phyloP scores from a whole-genome alignment of 2,797 vertebrate genomes.

The Microctenopoma stevenorrisi region DNA sequence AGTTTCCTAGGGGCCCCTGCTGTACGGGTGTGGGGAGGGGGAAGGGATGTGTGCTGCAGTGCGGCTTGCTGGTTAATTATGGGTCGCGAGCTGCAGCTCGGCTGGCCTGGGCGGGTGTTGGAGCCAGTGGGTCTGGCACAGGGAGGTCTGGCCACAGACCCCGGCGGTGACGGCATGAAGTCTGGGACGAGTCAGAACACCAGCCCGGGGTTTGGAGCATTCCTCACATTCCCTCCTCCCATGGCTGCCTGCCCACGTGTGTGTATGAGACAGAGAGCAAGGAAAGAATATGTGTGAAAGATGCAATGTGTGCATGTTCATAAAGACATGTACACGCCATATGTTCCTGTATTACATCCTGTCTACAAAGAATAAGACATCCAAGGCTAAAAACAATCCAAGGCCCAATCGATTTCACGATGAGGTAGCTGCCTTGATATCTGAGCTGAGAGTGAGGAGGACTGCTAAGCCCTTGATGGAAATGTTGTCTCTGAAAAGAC shows the following conservation, averaged over 20 bases:
- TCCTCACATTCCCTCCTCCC: slow-evolving; percentile 84
- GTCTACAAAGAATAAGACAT: slow-evolving; percentile 23
- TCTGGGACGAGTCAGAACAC: slow-evolving; percentile 91
- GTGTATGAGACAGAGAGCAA: slow-evolving; percentile 44
- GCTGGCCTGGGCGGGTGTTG: slow-evolving; percentile 88
- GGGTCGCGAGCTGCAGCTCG: slow-evolving; percentile 85
- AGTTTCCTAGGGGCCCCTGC: slow-evolving; percentile 68
- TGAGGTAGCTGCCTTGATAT: slow-evolving; percentile 14
- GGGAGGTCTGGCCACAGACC: slow-evolving; percentile 91
- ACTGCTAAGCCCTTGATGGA: slow-evolving; percentile 20
- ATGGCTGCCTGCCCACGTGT: slow-evolving; percentile 68
- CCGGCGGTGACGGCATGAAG: slow-evolving; percentile 89
- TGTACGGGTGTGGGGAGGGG: slow-evolving; percentile 58
- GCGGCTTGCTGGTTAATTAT: slow-evolving; percentile 86
- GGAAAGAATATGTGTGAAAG: slow-evolving; percentile 55
- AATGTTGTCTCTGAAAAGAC: slow-evolving; percentile 24
- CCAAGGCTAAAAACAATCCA: slow-evolving; percentile 18
- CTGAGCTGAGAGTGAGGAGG: slow-evolving; percentile 23
- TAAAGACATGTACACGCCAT: slow-evolving; percentile 31
- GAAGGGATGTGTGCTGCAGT: slow-evolving; percentile 71
- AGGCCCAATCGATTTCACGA: not conserved
- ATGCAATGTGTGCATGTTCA: slow-evolving; percentile 50
- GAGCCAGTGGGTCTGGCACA: slow-evolving; percentile 90
- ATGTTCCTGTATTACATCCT: slow-evolving; percentile 38
- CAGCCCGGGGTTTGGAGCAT: slow-evolving; percentile 87